phyloP scores from a whole-genome alignment of 2,888 invertebrate genomes.

The Lysandra coridon region DNA sequence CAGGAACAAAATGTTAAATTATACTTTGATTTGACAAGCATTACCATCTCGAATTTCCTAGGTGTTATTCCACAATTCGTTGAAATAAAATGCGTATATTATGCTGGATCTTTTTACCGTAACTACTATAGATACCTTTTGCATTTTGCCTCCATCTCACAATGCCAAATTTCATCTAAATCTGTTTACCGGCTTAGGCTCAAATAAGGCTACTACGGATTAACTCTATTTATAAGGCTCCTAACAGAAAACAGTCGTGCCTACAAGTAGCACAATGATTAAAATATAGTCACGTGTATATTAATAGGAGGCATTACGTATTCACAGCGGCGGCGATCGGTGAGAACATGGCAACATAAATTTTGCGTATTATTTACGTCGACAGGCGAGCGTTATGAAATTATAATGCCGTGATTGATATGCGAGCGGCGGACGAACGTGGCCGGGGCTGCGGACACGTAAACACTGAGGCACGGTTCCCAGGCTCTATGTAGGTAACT shows the following conservation, averaged over 20 bases:
- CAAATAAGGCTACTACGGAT: not conserved
- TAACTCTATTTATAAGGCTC: not conserved
- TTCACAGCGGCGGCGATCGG: slow-evolving; percentile 69
- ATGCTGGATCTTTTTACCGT: not conserved
- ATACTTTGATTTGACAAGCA: no score
- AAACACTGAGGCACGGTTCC: slow-evolving; percentile 43
- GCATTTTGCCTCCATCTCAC: not conserved
- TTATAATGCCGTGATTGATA: slow-evolving; percentile 74
- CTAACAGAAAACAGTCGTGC: slow-evolving; percentile 1
- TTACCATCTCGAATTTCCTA: not conserved
- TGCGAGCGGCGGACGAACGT: slow-evolving; percentile 64
- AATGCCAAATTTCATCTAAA: not conserved
- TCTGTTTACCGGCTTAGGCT: not conserved
- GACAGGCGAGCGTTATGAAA: slow-evolving; percentile 78
- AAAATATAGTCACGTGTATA: slow-evolving; percentile 58
- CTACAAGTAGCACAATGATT: slow-evolving; percentile 55
- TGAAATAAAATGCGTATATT: not conserved
- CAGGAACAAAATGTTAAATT: not conserved
- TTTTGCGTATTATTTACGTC: slow-evolving; percentile 80
- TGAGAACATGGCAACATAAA: slow-evolving; percentile 80
- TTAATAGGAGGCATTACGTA: slow-evolving; percentile 52
- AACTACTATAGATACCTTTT: not conserved
- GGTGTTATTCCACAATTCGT: not conserved
- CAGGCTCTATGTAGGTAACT: slow-evolving; percentile 33
- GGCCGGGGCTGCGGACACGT: slow-evolving; percentile 55